A percentile compares a stretch with the other conserved stretches of the same genome.
Conservation (phyloP, 2,113 vertebrate species). For the Crotophaga sulcirostris region DNA sequence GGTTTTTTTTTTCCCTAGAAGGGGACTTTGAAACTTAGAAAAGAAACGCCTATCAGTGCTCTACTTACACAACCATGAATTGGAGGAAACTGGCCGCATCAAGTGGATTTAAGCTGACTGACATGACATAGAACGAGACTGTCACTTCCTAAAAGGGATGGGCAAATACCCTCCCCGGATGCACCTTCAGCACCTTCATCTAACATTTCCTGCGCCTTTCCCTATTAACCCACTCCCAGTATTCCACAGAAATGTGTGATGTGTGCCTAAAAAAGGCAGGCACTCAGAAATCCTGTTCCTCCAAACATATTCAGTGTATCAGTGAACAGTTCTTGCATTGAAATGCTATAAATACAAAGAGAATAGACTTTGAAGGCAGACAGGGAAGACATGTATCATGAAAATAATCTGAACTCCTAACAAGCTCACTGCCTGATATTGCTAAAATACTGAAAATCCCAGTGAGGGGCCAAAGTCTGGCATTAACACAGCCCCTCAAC, state of each 20-base stretch:
- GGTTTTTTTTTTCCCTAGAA: slow-evolving; percentile 73
- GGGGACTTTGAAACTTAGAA: slow-evolving; percentile 69
- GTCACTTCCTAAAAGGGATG: slow-evolving; percentile 74
- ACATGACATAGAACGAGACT: slow-evolving; percentile 70
- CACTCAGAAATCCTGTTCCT: neutral
- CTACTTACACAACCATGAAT: slow-evolving; percentile 74
- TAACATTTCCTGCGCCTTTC: slow-evolving; percentile 68
- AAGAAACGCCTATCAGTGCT: slow-evolving; percentile 66
- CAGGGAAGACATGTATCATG: neutral
- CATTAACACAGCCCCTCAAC: neutral
- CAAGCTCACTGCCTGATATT: neutral
- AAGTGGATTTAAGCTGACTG: slow-evolving; percentile 67
- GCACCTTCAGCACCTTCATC: slow-evolving; percentile 75
- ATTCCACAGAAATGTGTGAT: neutral
- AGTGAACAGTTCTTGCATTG: neutral
- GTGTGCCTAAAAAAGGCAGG: neutral
- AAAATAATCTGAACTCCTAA: neutral
- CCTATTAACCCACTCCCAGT: slow-evolving; percentile 34
- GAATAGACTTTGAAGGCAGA: neutral
- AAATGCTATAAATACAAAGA: neutral
- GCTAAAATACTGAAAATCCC: neutral
- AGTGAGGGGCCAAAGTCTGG: neutral
- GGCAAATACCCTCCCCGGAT: slow-evolving; percentile 73
- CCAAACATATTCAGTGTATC: neutral
- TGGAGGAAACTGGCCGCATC: slow-evolving; percentile 74